Evolutionary conservation across 2,113 vertebrate species (phyloP).

Genomic region (Corynorhinus townsendii): DNA sequence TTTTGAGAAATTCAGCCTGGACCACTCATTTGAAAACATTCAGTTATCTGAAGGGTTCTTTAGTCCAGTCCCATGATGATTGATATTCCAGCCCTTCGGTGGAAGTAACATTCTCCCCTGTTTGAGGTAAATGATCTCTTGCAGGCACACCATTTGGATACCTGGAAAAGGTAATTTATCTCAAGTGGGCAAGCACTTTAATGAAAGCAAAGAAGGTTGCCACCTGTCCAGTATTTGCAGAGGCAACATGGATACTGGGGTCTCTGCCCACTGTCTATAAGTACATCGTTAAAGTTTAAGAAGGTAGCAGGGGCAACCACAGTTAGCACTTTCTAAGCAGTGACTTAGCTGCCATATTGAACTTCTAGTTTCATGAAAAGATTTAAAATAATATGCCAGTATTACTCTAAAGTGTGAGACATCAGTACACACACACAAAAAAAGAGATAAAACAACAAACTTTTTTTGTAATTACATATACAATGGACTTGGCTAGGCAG

Average conservation of each 20-base stretch:
- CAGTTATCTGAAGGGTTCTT: conserved; percentile 3
- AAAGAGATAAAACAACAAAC: not conserved
- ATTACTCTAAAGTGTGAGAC: not conserved
- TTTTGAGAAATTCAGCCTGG: conserved; percentile 19
- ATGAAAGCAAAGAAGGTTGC: conserved; percentile 68
- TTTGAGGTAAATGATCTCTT: conserved; percentile 77
- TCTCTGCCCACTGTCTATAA: conserved; percentile 52
- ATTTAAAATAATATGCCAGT: not conserved
- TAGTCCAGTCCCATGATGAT: conserved; percentile 48
- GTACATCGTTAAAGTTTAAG: conserved; percentile 40
- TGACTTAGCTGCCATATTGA: not conserved
- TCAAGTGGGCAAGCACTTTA: conserved; percentile 64
- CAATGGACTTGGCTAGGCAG: not conserved
- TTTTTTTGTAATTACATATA: not conserved
- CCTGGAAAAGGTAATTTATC: conserved; percentile 70
- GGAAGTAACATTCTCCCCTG: conserved; percentile 61
- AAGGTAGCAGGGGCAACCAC: not conserved
- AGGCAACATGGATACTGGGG: conserved; percentile 35
- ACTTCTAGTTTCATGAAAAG: not conserved
- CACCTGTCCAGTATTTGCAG: conserved; percentile 69
- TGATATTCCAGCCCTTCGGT: conserved; percentile 48
- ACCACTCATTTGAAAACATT: conserved; percentile 22
- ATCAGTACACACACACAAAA: not conserved
- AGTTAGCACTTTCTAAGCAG: not conserved
- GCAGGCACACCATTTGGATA: conserved; percentile 73